Base-by-base conservation (phyloP, 2,113 vertebrate species). In the Pogona vitticeps region DNA sequence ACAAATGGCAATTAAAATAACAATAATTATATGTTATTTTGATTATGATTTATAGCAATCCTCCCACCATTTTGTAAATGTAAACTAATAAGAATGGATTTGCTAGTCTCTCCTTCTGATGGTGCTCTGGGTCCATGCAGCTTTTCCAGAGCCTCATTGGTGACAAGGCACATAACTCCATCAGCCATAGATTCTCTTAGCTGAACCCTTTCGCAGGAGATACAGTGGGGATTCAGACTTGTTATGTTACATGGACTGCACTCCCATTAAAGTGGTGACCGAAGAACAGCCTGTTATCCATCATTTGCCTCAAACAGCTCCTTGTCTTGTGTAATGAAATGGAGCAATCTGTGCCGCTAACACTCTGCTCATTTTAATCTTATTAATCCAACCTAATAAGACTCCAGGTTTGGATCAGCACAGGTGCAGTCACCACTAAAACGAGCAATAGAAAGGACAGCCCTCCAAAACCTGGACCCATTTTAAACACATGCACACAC, bases 361-460 rank as follows among this genome's bases (percentile, higher is more conserved):
- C 96, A 90, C 95, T 93, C 95, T 95, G 95, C 93, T 92, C 92
- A 88, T 95, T 95, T 52, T 98, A 98, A 97, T 97, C 96, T 96
- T 94, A 96, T 97, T 97, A 97, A 95, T 94, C 91, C 91, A 93
- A 90, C 92, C 96, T 94, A 93, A 94, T 95, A 94, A 92, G 95
- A 94, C 93, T 95, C 87, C 83, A 82, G 83, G 94, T 95, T 91
- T 95, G 93, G 91, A 91, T 87, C 91, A 94, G 92, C 92, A 88
- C 78, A 95, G 92, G 93, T 94, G 42, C 92, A 86, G 92, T 89
- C 79, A 14, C 91, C 91, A 90, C 76, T 88, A 89, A 91, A 89
- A 82, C 87, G 70, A 79, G 86, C 68, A 78, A 81, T 36, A 90
- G 90, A 92, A 92, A 94, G 89, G 86, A 88, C 84, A 78, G 28